A percentile compares a stretch with the other conserved stretches of the same genome.
These are phyloP conservation scores for Misgurnus mizolepis DNA, from an alignment of 2,113 vertebrate species.

Conservation along the genomic window DNA sequence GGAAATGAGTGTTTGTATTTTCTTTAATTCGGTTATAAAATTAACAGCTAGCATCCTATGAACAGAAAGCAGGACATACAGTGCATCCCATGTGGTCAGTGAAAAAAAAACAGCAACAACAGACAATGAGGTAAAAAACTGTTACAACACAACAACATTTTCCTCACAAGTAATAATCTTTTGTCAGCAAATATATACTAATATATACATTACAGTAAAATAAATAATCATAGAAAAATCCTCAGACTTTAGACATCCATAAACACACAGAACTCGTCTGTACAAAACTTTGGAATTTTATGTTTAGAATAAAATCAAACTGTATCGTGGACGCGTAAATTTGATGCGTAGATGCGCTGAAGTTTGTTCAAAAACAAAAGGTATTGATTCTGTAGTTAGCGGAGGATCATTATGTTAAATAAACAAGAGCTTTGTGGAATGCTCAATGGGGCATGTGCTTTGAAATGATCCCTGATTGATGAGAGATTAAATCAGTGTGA, in stretches of 20 bases:
- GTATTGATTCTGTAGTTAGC: conserved; percentile 17
- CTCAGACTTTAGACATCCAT: conserved; percentile 78
- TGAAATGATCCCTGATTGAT: conserved; percentile 29
- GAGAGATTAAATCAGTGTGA: conserved; percentile 33
- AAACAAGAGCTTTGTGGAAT: conserved; percentile 7
- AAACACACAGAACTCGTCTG: conserved; percentile 76
- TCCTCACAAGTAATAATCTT: conserved; percentile 64
- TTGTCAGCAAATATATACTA: conserved; percentile 86
- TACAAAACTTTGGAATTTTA: conserved; percentile 89
- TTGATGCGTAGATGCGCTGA: background rate
- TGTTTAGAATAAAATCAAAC: conserved; percentile 54
- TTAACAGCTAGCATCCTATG: conserved; percentile 84
- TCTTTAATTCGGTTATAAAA: conserved; percentile 83
- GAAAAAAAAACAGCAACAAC: conserved; percentile 68
- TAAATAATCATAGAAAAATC: conserved; percentile 91
- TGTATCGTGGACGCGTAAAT: conserved; percentile 62
- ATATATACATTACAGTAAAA: conserved; percentile 89
- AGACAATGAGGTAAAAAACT: conserved; percentile 79
- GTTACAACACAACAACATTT: conserved; percentile 81
- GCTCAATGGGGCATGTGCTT: conserved; percentile 18
- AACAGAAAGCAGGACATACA: conserved; percentile 72
- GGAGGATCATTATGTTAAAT: conserved; percentile 11
- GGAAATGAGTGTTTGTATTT: conserved; percentile 52
- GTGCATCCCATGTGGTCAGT: conserved; percentile 77
- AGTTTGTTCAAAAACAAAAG: conserved; percentile 1